Base-by-base conservation (phyloP, 2,113 vertebrate genomes). In the Pardalotus punctatus region DNA sequence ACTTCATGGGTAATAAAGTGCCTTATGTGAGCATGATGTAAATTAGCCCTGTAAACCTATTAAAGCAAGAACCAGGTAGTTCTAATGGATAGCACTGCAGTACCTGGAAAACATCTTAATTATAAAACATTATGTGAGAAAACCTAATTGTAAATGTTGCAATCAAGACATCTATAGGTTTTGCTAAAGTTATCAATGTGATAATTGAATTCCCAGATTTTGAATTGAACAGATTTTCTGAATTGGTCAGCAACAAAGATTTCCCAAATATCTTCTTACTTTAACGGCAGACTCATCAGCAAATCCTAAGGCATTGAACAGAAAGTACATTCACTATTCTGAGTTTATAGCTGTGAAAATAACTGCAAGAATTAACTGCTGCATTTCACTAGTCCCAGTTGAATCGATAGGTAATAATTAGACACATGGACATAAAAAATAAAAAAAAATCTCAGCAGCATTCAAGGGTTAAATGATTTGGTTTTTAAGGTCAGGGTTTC, bases 81-180 rank as follows among this genome's bases (percentile, higher is more conserved):
- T 91, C 73, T 88, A 95, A 88, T 82, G 54, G 73, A 45, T 16
- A 83, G 23, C 71, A 81, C 29, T 83, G 67, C 58, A 88, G 62
- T 25, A 94, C 66, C 2, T 92, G n/a, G 74, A 45, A 86, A 93
- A 77, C 25, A 71, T 42, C 51, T 70, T 86, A 84, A 97, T 96
- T 85, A 86, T 36, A 90, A 88, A 81, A 92, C 69, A 86, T 67
- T 25, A 78, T 47, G 43, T 66, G 56, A 82, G 71, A 71, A 90
- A 83, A 89, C 3, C 35, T 42, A 81, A 86, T 74, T 88, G 73
- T 61, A 91, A 71, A 74, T 78, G 48, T 54, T 80, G 35, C 22
- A 90, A 81, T 95, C 76, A 84, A 77, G 38, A 38, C 5, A 4
- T 69, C 62, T 85, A 62, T n/a, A 93, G 36, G 24, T 81, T 93